Conservation (phyloP, 2,113 vertebrate genomes). For the Elanus axillaris region DNA sequence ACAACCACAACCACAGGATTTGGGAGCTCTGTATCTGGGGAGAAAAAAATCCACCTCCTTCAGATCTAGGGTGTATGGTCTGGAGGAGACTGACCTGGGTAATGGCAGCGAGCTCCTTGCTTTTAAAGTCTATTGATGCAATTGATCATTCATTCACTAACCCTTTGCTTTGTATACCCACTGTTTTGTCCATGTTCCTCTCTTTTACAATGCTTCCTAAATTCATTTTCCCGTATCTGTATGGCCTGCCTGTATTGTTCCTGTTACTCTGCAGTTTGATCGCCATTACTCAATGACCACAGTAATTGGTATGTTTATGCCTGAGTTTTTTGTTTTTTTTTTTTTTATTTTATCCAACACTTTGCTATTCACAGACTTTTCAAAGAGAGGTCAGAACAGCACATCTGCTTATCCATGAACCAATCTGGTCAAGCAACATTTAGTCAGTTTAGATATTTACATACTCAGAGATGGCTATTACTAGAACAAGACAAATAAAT, state of each 20-base stretch:
- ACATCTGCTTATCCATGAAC: not conserved
- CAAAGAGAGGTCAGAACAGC: not conserved
- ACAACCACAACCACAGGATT: not conserved
- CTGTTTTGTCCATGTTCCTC: not conserved
- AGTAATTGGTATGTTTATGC: not conserved
- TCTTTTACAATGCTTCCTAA: not conserved
- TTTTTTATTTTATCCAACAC: not conserved
- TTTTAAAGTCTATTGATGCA: not conserved
- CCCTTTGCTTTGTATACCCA: not conserved
- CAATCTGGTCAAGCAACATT: not conserved
- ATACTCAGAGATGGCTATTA: not conserved
- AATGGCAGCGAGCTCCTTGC: not conserved
- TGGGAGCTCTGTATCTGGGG: not conserved
- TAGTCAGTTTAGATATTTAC: not conserved
- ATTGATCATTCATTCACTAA: not conserved
- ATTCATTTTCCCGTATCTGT: not conserved
- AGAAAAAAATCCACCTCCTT: not conserved
- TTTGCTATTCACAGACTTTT: not conserved
- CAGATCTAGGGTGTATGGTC: not conserved
- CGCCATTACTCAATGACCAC: not conserved
- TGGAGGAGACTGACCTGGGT: not conserved
- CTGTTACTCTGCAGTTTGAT: not conserved
- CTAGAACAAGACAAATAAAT: not conserved
- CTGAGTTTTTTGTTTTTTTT: not conserved
- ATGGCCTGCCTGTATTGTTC: not conserved